A percentile compares a stretch with the other conserved stretches of the same genome.
Evolutionary conservation across 2,113 vertebrate genomes (phyloP).

Genomic region (Kryptolebias marmoratus): DNA sequence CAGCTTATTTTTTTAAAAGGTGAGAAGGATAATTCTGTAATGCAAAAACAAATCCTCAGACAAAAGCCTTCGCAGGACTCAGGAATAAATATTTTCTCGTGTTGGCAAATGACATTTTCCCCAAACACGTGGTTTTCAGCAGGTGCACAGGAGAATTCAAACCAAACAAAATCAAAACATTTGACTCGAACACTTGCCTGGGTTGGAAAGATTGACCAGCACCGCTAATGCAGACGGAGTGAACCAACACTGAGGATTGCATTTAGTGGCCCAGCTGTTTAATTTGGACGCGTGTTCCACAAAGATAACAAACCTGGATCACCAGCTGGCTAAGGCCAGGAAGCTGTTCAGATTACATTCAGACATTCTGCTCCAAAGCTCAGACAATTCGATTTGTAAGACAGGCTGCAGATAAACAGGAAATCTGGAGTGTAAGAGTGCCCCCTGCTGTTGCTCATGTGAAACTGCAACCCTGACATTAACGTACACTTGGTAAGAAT

Average conservation of each 20-base stretch:
- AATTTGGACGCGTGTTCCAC: conserved; percentile 49
- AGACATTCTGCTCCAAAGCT: conserved; percentile 60
- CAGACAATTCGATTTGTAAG: conserved; percentile 23
- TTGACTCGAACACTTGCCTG: conserved; percentile 4
- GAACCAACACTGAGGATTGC: conserved; percentile 24
- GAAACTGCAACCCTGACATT: conserved; percentile 26
- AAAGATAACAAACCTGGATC: conserved; percentile 56
- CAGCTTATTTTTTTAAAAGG: not conserved
- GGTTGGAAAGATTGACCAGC: conserved; percentile 22
- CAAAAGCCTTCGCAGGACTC: not conserved
- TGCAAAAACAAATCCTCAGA: not conserved
- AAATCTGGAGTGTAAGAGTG: conserved; percentile 48
- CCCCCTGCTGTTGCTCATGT: conserved; percentile 48
- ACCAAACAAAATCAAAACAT: conserved; percentile 17
- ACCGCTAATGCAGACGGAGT: conserved; percentile 28
- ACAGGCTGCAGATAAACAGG: conserved; percentile 7
- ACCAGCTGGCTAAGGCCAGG: conserved; percentile 48
- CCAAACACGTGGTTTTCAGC: not conserved
- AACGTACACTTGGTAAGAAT: not conserved
- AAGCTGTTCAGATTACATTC: conserved; percentile 53
- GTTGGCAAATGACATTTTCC: not conserved
- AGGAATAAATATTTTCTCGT: not conserved
- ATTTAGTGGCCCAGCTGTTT: conserved; percentile 49
- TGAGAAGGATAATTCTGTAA: not conserved
- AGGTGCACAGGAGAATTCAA: conserved; percentile 9